phyloP scores from a whole-genome alignment of 2,797 vertebrate species.

The Odontamblyopus lacepedii region DNA sequence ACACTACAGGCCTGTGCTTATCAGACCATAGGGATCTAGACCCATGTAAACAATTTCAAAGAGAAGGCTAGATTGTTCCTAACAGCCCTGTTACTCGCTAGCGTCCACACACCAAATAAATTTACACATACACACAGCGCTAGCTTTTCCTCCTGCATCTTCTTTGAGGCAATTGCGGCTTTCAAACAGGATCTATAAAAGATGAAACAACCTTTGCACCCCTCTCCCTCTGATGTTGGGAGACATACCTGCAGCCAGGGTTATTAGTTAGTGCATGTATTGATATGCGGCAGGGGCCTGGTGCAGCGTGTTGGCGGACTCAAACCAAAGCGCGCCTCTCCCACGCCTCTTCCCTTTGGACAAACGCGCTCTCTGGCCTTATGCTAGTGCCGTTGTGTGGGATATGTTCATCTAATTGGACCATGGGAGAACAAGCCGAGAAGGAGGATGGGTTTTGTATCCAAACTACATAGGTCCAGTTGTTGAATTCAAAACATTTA shows the following conservation, averaged over 20 bases:
- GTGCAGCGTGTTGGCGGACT: conserved; percentile 64
- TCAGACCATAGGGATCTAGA: conserved; percentile 71
- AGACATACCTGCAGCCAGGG: conserved; percentile 75
- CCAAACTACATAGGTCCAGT: conserved; percentile 40
- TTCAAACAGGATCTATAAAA: conserved; percentile 78
- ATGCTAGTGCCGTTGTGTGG: conserved; percentile 59
- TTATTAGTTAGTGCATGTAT: conserved; percentile 64
- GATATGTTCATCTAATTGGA: conserved; percentile 75
- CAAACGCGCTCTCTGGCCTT: conserved; percentile 70
- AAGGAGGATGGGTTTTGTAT: conserved; percentile 53
- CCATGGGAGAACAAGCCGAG: conserved; percentile 63
- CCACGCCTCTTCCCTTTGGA: conserved; percentile 77
- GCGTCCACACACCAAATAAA: conserved; percentile 31
- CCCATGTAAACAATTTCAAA: conserved; percentile 79
- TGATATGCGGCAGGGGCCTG: conserved; percentile 62
- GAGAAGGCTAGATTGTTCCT: conserved; percentile 66
- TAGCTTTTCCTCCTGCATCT: conserved; percentile 46
- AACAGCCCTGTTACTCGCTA: conserved; percentile 61
- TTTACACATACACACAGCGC: conserved; percentile 11
- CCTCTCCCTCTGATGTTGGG: conserved; percentile 71
- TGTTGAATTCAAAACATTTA: conserved; percentile 14
- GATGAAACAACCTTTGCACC: conserved; percentile 80
- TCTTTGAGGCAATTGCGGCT: conserved; percentile 76
- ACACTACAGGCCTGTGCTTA: conserved; percentile 71
- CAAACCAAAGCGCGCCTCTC: conserved; percentile 67